These are phyloP conservation scores for Clitarchus hookeri DNA, from an alignment of 2,888 invertebrate species.

Conservation along the genomic window DNA sequence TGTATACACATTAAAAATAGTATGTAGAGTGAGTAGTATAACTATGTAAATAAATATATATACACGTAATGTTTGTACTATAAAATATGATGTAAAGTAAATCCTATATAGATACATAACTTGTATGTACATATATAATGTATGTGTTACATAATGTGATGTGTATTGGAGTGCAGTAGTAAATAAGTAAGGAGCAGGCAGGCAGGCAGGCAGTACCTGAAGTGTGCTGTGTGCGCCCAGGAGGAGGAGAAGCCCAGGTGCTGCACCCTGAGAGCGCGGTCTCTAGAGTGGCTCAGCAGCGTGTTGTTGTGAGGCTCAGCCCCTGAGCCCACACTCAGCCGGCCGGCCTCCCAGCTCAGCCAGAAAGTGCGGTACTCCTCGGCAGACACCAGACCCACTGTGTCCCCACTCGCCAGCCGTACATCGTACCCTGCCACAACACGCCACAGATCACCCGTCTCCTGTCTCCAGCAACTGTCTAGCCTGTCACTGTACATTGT, in stretches of 20 bases:
- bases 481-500: no score
- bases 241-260: constrained; percentile 67
- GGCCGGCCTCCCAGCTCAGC: constrained; percentile 69
- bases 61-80: no score
- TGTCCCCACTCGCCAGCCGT: constrained; percentile 63
- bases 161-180: no score
- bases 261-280: constrained; percentile 63
- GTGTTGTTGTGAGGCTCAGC: constrained; percentile 61
- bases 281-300: constrained; percentile 63
- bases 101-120: no score
- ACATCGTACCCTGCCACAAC: constrained; percentile 63
- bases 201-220: constrained; percentile 56
- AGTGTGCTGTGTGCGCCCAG: constrained; percentile 68
- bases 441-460: background rate
- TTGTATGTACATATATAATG: no score
- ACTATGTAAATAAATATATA: no score
- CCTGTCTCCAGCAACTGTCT: no score
- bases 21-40: no score
- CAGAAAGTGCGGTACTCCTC: constrained; percentile 67
- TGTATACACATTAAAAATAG: no score
- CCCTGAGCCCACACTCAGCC: constrained; percentile 63
- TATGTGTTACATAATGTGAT: no score
- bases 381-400: constrained; percentile 62
- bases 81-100: no score
- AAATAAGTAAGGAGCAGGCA: no score